Percentiles rank a stretch among this genome's conserved stretches.
phyloP scores from a whole-genome alignment of 2,888 invertebrate species.

The Volucella bombylans region DNA sequence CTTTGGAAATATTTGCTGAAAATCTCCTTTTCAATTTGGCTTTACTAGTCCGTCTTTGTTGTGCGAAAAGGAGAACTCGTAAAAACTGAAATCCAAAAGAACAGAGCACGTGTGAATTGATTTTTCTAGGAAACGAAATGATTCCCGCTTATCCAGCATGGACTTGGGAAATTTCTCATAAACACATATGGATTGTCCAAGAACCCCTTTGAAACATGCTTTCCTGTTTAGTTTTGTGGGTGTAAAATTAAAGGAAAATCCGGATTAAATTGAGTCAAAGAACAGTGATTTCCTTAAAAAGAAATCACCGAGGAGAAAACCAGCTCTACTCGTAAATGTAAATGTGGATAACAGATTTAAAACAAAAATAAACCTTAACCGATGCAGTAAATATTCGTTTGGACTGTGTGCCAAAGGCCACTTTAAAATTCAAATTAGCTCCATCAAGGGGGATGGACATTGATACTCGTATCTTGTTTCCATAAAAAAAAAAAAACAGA shows the following conservation, averaged over 20 bases:
- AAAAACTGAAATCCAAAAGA: background rate
- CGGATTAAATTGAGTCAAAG: background rate
- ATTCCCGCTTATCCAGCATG: constrained; percentile 14
- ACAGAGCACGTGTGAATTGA: constrained; percentile 19
- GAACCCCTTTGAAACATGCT: background rate
- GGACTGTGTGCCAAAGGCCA: constrained; percentile 7
- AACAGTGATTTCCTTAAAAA: constrained; percentile 6
- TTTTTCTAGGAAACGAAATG: constrained; percentile 18
- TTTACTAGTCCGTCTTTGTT: background rate
- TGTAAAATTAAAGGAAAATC: constrained; percentile 3
- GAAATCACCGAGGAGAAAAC: background rate
- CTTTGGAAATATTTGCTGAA: background rate
- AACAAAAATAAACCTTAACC: constrained; percentile 39
- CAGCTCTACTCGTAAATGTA: background rate
- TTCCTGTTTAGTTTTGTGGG: background rate
- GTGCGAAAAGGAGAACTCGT: background rate
- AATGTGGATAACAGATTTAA: constrained; percentile 13
- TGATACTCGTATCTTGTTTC: background rate
- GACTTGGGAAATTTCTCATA: constrained; percentile 22
- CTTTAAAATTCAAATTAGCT: constrained; percentile 62
- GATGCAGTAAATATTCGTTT: constrained; percentile 43
- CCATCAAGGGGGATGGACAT: constrained; percentile 1
- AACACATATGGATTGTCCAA: background rate
- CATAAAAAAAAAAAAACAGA: constrained; percentile 11
- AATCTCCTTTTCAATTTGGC: constrained; percentile 13